phyloP scores from a whole-genome alignment of 2,113 vertebrate genomes.

The Microcebus lehilahytsara region DNA sequence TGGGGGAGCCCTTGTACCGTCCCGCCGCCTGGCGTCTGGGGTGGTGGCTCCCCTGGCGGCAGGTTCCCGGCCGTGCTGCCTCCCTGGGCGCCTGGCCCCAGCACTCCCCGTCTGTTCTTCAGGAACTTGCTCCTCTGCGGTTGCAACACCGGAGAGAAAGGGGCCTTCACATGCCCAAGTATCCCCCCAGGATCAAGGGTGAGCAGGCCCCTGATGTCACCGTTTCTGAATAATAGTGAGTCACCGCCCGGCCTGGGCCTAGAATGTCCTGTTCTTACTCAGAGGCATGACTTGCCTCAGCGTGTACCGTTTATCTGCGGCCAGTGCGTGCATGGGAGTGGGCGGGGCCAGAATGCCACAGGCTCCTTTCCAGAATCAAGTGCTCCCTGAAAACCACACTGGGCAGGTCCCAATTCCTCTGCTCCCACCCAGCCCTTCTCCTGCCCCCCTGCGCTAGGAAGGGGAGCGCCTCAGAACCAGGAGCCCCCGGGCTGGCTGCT shows the following conservation, averaged over 20 bases:
- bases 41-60: not conserved
- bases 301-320: not conserved
- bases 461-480: not conserved
- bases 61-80: not conserved
- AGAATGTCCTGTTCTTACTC: not conserved
- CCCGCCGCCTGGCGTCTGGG: not conserved
- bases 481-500: not conserved
- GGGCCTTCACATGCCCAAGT: not conserved
- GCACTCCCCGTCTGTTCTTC: not conserved
- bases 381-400: not conserved
- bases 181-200: not conserved
- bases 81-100: not conserved
- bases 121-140: not conserved
- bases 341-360: not conserved
- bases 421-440: accelerated
- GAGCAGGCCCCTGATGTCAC: not conserved
- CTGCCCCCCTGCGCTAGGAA: accelerated
- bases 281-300: not conserved
- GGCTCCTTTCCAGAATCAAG: not conserved
- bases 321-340: accelerated
- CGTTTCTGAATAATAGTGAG: not conserved
- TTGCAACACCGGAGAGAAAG: not conserved
- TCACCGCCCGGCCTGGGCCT: not conserved
- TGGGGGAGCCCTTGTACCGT: conserved; percentile 10
- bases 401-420: accelerated